These are phyloP conservation scores for Tenthredo amoena DNA, from an alignment of 2,888 invertebrate species.

Conservation along the genomic window DNA sequence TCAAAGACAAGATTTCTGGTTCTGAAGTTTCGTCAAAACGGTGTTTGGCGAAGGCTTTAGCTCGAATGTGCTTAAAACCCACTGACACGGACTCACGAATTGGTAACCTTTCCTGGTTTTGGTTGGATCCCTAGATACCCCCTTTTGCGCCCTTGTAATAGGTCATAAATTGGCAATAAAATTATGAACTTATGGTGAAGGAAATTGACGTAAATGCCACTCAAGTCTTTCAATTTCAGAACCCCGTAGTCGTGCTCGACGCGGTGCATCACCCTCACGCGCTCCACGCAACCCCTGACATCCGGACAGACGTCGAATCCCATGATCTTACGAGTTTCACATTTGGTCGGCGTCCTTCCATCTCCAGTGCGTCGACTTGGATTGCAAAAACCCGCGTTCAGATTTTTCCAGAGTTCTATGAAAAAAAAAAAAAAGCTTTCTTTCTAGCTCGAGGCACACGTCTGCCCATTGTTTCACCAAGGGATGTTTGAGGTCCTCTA, in stretches of 20 bases:
- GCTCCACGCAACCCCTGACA: constrained; percentile 40
- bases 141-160: constrained; percentile 64
- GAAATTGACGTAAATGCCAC: constrained; percentile 75
- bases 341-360: background rate
- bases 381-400: background rate
- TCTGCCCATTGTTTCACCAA: constrained; percentile 68
- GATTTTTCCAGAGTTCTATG: background rate
- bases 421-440: constrained; percentile 19
- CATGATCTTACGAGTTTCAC: constrained; percentile 29
- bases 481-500: constrained; percentile 63
- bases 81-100: constrained; percentile 38
- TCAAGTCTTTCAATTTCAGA: constrained; percentile 74
- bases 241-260: constrained; percentile 58
- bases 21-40: background rate
- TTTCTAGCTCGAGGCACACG: background rate
- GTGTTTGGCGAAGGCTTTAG: background rate
- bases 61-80: background rate
- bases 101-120: background rate
- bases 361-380: background rate
- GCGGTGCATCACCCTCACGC: constrained; percentile 36
- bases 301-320: constrained; percentile 42
- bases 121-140: background rate
- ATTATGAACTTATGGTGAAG: constrained; percentile 73
- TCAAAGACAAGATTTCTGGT: background rate
- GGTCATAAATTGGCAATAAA: constrained; percentile 75